Evolutionary conservation across 2,888 invertebrate species (phyloP).

Genomic region (Tridacna crocea): DNA sequence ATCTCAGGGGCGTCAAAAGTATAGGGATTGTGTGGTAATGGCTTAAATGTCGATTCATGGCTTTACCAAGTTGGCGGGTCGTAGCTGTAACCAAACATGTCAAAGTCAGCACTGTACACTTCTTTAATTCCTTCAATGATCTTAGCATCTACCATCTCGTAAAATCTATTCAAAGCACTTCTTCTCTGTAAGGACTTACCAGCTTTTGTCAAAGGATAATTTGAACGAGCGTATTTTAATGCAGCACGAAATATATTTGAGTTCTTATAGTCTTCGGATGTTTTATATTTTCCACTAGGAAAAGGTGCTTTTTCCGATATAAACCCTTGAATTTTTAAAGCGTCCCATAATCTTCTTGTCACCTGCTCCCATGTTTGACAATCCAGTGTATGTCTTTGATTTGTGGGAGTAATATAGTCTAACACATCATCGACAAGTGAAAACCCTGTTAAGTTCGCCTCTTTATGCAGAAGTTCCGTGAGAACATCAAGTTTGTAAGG

Average conservation of each 20-base stretch:
- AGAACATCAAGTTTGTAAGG: slow-evolving; percentile 3
- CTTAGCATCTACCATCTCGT: neutral
- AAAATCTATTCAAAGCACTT: neutral
- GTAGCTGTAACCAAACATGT: slow-evolving; percentile 19
- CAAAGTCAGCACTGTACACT: slow-evolving; percentile 10
- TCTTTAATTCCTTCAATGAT: slow-evolving; percentile 8
- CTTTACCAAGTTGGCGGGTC: neutral
- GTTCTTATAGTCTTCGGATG: neutral
- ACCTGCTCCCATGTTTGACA: slow-evolving; percentile 5
- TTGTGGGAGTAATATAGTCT: slow-evolving; percentile 4
- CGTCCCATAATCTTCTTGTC: slow-evolving; percentile 1
- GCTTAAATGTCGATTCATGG: no score
- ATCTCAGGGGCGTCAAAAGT: no score
- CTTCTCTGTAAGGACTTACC: slow-evolving; percentile 8
- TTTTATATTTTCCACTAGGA: neutral
- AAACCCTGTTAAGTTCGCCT: neutral
- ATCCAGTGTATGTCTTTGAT: neutral
- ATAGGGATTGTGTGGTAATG: no score
- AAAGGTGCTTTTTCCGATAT: neutral
- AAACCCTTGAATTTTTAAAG: slow-evolving; percentile 5
- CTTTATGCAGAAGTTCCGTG: neutral
- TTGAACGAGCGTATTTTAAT: neutral
- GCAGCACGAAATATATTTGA: slow-evolving; percentile 11
- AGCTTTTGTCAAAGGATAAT: slow-evolving; percentile 1
- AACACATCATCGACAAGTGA: slow-evolving; percentile 10